Conservation (phyloP, 2,113 vertebrate species). For the Brachionichthys hirsutus region DNA sequence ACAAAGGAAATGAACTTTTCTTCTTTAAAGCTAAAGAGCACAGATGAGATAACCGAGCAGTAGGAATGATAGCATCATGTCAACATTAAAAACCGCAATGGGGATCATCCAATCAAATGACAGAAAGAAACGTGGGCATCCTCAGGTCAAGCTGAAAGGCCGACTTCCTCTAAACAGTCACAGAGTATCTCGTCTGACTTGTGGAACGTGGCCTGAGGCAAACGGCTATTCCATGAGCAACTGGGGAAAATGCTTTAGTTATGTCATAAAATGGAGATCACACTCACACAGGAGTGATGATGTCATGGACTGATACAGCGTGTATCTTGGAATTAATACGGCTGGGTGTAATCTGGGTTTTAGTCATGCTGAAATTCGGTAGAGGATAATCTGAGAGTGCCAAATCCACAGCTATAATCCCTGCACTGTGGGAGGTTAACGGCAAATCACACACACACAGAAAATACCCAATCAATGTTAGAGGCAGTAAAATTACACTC, state of each 20-base stretch:
- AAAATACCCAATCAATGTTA: conserved; percentile 5
- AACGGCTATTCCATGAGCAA: not conserved
- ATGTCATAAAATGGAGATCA: conserved; percentile 19
- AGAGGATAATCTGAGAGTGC: conserved; percentile 55
- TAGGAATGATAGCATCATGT: too few relatives aligned
- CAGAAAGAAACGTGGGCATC: too few relatives aligned
- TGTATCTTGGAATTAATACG: conserved; percentile 42
- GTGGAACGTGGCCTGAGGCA: not conserved
- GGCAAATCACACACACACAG: not conserved
- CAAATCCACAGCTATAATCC: conserved; percentile 52
- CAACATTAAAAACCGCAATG: too few relatives aligned
- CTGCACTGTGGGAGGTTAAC: conserved; percentile 3
- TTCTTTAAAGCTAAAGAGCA: too few relatives aligned
- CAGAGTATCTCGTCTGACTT: too few relatives aligned
- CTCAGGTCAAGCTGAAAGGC: too few relatives aligned
- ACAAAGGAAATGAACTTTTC: too few relatives aligned
- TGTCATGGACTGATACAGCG: conserved; percentile 2
- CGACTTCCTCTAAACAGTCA: too few relatives aligned
- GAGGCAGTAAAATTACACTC: conserved; percentile 12
- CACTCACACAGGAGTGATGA: conserved; percentile 3
- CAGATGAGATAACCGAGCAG: too few relatives aligned
- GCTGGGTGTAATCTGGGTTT: conserved; percentile 57
- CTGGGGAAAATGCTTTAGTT: conserved; percentile 10
- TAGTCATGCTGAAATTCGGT: conserved; percentile 37
- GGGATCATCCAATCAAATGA: too few relatives aligned